phyloP scores from a whole-genome alignment of 2,113 vertebrate species.

The Lontra canadensis region DNA sequence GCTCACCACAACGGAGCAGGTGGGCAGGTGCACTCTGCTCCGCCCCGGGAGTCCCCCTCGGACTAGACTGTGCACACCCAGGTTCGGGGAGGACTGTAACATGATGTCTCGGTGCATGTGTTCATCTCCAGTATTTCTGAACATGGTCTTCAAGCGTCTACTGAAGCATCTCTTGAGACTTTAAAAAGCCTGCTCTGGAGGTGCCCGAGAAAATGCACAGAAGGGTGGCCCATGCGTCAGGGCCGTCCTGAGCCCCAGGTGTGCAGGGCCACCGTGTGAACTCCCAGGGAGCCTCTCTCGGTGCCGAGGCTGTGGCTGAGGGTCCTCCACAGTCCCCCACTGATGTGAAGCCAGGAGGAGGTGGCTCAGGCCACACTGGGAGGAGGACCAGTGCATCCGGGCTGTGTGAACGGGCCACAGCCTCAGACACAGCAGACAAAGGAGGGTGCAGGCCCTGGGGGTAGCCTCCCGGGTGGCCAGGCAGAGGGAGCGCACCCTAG shows the following conservation, averaged over 20 bases:
- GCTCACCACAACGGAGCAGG: accelerated
- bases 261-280: too few species aligned
- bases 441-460: not conserved
- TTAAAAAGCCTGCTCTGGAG: not conserved
- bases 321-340: not conserved
- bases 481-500: not conserved
- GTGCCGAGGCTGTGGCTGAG: not conserved
- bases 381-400: accelerated
- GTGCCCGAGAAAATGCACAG: accelerated
- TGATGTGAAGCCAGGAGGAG: not conserved
- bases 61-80: accelerated
- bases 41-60: too few species aligned
- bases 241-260: not conserved
- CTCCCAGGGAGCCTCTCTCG: too few species aligned
- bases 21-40: accelerated
- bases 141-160: not conserved
- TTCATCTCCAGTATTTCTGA: accelerated
- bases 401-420: not conserved
- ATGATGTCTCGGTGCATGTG: accelerated
- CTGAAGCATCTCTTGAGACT: not conserved
- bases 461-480: accelerated
- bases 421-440: not conserved
- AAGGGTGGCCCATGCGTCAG: not conserved
- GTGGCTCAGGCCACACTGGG: not conserved
- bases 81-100: not conserved